Base-by-base conservation (phyloP, 1,140 invertebrate genomes). In the Penaeus indicus region DNA sequence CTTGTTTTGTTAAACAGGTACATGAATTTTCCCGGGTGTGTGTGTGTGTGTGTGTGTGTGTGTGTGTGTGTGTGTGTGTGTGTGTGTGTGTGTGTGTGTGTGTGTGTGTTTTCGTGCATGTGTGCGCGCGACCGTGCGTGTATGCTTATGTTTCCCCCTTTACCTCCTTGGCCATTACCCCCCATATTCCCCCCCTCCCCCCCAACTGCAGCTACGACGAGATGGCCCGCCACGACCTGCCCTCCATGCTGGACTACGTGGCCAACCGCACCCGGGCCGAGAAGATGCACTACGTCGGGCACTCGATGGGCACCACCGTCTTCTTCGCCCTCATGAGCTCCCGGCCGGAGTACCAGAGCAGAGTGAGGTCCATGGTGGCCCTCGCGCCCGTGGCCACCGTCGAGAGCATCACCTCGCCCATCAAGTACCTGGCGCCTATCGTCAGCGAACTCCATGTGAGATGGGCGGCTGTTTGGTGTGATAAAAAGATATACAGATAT, bases 281-380 rank as follows among this genome's bases (percentile, higher is more conserved):
- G n/a, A 93, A 95, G 77, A 87, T 97, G 10, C 94, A 94, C 90
- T 97, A 96, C 92, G 92, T 96, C 2, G 96, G 95, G 0, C 95
- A 96, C 92, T 95, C 95, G 0, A 95, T 96, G 93, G 96, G 96
- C 94, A 96, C 81, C 13, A 88, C 87, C 18, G 87, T 88, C 22
- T 88, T 88, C 87, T 88, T 88, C 78, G 87, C 87, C 93, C 93
- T 95, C 79, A 88, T 88, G 87, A 88, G 87, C 25, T 77, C 61
- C 21, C 69, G 78, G 62, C 87, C 87, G 5, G 87, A 94, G 94
- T 86, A 87, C 47, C 87, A 88, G n/a, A n/a, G 64, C 3, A 75
- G 75, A 54, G 62, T 88, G 18, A 72, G 69, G 11, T 60, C 87
- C 10, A 88, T 88, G 87, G 82, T 88, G 60, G 87, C 81, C 32